Evolutionary conservation across 2,113 vertebrate species (phyloP), one percentile per base, ranked within the genome.

Genomic region (Cephalophus harveyi): DNA sequence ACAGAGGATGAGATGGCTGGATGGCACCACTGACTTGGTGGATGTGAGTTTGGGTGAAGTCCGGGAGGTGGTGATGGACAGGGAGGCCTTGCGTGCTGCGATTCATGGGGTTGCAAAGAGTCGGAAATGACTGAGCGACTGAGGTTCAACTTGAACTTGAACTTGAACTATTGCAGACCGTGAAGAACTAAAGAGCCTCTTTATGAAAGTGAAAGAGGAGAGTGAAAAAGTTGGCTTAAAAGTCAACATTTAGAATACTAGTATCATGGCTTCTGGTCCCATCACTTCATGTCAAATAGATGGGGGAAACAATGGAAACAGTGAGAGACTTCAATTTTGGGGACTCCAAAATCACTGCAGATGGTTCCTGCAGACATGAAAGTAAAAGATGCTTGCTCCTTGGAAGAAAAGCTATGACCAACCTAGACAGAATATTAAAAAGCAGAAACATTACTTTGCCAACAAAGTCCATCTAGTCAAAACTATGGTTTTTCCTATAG

Each of bases 111-210:
- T 57, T 3, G 0, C 55, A 57, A 25, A 57, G 23, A 57, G 55
- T 10, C 3, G 9, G 3, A 57, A 7, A 55, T 1, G 3, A 10
- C 55, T 57, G 55, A 57, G 3, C 0, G 23, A 57, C 23, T 25
- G 21, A 57, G 10, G 9, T 43, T 43, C 40, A 43, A 43, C 40
- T 25, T 23, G 21, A 57, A 57, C 40, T 25, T 23, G 21, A 57
- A 57, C 54, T 55, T 57, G 23, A 57, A 57, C 55, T 67, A 19
- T 5, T 16, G 33, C 16, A 67, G 62, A 19, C 5, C 4, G 4
- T 19, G 62, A 67, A 67, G 33, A n/a, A 67, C 62, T 67, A 19
- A 67, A 19, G 3, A 9, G 7, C 33, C 33, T n/a, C 62, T 19
- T 67, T n/a, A n/a, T 67, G 33, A 67, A n/a, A 19, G 62, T 67